Percentiles rank a stretch among this genome's conserved stretches.
These are phyloP conservation scores for Meteorus sp. DNA, from an alignment of 1,140 invertebrate genomes.

Conservation along the genomic window DNA sequence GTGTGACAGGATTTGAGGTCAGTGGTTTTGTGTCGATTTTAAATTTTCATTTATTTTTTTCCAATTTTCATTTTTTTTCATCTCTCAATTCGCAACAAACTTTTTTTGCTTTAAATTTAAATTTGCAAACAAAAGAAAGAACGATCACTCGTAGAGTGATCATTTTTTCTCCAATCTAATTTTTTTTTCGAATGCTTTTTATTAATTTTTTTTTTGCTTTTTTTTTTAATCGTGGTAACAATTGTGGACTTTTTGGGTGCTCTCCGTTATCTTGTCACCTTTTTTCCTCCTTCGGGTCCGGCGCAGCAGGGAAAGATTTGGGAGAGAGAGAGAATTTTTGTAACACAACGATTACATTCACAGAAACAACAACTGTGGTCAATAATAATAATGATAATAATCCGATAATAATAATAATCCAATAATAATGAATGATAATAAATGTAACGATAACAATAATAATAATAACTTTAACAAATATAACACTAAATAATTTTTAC, in stretches of 20 bases:
- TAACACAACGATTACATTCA: conserved; percentile 63
- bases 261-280: conserved; percentile 70
- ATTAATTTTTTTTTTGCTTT: conserved; percentile 21
- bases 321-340: conserved; percentile 63
- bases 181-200: conserved; percentile 31
- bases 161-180: conserved; percentile 27
- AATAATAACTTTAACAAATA: conserved; percentile 42
- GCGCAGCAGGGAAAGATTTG: conserved; percentile 64
- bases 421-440: conserved; percentile 44
- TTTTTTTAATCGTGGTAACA: conserved; percentile 45
- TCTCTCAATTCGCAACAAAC: conserved; percentile 29
- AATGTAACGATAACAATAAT: conserved; percentile 45
- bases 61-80: conserved; percentile 25
- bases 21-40: conserved; percentile 39
- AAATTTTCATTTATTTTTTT: conserved; percentile 19
- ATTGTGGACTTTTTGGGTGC: conserved; percentile 61
- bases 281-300: conserved; percentile 69
- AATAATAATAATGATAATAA: conserved; percentile 53
- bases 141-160: no score
- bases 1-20: conserved; percentile 29
- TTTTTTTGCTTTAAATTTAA: conserved; percentile 32
- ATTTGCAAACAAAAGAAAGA: no score
- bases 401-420: conserved; percentile 39
- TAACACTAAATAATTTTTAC: conserved; percentile 54
- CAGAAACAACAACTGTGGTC: conserved; percentile 51